Evolutionary conservation across 2,113 vertebrate genomes (phyloP).

Genomic region (Platysteira castanea): DNA sequence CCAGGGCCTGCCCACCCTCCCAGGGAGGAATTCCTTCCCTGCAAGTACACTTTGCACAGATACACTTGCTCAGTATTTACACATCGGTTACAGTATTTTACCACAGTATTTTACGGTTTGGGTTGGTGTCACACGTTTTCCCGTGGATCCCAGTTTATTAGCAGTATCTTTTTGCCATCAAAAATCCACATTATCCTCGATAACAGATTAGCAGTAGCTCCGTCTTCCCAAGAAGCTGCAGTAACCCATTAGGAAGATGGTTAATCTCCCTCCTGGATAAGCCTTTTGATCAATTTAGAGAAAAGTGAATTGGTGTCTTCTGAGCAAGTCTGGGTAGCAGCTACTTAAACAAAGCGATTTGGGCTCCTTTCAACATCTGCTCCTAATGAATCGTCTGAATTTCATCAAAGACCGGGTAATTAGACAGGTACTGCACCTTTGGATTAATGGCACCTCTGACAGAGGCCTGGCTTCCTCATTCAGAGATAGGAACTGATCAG

Average conservation of each 20-base stretch:
- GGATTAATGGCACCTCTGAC: neutral
- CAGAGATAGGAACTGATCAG: neutral
- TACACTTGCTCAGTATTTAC: neutral
- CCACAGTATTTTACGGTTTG: neutral
- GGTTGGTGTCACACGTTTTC: neutral
- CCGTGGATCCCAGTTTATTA: neutral
- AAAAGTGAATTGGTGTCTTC: neutral
- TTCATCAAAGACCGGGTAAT: neutral
- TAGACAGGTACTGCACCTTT: neutral
- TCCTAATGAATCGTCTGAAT: neutral
- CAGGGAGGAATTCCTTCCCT: neutral
- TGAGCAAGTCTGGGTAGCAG: neutral
- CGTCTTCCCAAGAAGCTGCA: neutral
- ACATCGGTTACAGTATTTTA: neutral
- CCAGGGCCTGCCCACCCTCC: neutral
- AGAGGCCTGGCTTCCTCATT: neutral
- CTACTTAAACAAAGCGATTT: neutral
- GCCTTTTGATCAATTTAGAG: slow-evolving; percentile 36
- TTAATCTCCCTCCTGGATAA: slow-evolving; percentile 20
- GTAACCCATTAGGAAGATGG: neutral
- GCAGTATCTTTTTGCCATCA: neutral
- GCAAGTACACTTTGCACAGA: neutral
- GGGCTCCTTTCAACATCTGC: neutral
- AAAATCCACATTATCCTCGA: neutral
- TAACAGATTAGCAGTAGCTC: neutral